Evolutionary conservation across 2,888 invertebrate species (phyloP).

Genomic region (Cosmia pyralina): DNA sequence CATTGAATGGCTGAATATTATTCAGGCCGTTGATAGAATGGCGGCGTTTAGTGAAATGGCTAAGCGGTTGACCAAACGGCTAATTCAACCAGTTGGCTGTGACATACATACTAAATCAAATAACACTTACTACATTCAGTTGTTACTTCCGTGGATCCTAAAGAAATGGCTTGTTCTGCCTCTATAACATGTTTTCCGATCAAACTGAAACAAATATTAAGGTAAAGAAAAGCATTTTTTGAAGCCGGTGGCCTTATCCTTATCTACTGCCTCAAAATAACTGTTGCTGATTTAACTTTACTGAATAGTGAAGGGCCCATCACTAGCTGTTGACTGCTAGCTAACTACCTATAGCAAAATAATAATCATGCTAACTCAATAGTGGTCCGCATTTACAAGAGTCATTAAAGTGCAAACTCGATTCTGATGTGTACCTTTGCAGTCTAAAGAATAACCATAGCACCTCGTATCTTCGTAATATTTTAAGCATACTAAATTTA

Average conservation of each 20-base stretch:
- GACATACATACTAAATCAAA: neutral
- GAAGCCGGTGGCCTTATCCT: neutral
- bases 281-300: neutral
- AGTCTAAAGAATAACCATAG: neutral
- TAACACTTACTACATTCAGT: conserved; percentile 66
- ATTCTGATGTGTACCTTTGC: neutral
- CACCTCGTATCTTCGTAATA: neutral
- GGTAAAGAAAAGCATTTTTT: neutral
- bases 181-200: conserved; percentile 91
- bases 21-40: too few species aligned
- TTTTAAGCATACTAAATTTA: neutral
- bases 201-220: conserved; percentile 77
- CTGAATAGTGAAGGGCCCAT: neutral
- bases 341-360: too few species aligned
- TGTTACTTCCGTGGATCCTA: conserved; percentile 63
- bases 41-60: too few species aligned
- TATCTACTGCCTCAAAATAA: neutral
- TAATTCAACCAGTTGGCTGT: too few species aligned
- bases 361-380: neutral
- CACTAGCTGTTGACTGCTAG: neutral
- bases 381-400: neutral
- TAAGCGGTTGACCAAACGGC: too few species aligned
- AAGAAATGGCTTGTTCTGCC: conserved; percentile 80
- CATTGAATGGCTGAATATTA: too few species aligned
- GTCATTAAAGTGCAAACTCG: neutral